Evolutionary conservation across 2,888 invertebrate species (phyloP).

Genomic region (Limenitis camilla): DNA sequence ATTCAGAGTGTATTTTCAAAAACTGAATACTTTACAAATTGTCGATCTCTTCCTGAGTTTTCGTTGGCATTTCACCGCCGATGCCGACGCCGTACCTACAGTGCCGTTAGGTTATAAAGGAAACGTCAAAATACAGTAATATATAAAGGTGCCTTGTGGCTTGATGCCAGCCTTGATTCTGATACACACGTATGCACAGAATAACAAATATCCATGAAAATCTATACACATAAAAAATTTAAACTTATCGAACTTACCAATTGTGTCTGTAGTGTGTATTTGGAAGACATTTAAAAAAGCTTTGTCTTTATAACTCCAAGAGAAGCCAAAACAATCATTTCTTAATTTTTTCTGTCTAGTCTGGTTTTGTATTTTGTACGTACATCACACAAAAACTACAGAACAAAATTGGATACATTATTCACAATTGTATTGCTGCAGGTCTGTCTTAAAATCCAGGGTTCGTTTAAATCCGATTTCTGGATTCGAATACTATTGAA

Average conservation of each 20-base stretch:
- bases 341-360: no score
- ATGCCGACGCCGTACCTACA: constrained; percentile 25
- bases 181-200: constrained; percentile 33
- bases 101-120: constrained; percentile 38
- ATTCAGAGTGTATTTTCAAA: constrained; percentile 7
- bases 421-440: no score
- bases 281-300: no score
- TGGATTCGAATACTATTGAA: no score
- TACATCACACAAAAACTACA: no score
- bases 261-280: no score
- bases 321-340: no score
- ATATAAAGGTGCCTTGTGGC: constrained; percentile 61
- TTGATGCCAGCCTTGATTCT: constrained; percentile 47
- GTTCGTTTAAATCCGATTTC: no score
- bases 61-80: constrained; percentile 37
- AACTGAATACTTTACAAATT: constrained; percentile 26
- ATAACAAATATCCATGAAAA: neutral
- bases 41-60: constrained; percentile 29
- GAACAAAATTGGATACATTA: no score
- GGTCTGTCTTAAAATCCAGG: no score
- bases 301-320: no score
- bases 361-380: no score
- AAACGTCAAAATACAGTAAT: constrained; percentile 65
- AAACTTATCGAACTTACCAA: neutral
- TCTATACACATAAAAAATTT: neutral